Percentiles rank a stretch among this genome's conserved stretches.
Conservation (phyloP, 2,113 vertebrate genomes). For the Suncus etruscus region DNA sequence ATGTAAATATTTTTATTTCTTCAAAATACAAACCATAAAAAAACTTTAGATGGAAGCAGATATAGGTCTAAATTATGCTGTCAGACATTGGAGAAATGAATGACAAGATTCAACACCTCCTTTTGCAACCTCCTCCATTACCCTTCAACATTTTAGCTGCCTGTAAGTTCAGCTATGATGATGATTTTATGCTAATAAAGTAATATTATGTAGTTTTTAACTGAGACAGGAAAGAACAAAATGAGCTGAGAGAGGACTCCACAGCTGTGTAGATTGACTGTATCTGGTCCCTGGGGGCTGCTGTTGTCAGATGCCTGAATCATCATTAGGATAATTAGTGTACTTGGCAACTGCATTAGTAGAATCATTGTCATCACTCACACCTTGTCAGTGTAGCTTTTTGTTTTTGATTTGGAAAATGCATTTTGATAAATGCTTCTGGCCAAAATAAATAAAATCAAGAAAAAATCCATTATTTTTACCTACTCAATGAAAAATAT, state of each 20-base stretch:
- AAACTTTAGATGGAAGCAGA: not conserved
- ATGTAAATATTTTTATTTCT: not conserved
- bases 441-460: slow-evolving; percentile 50
- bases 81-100: slow-evolving; percentile 42
- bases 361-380: slow-evolving; percentile 71
- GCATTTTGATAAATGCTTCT: slow-evolving; percentile 55
- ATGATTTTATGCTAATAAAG: slow-evolving; percentile 78
- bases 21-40: not conserved
- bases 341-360: slow-evolving; percentile 70
- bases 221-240: slow-evolving; percentile 64
- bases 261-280: slow-evolving; percentile 72
- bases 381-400: slow-evolving; percentile 62
- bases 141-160: slow-evolving; percentile 44
- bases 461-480: slow-evolving; percentile 8
- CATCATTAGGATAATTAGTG: slow-evolving; percentile 77
- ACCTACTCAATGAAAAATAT: not conserved
- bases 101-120: not conserved
- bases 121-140: not conserved
- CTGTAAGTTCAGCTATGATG: slow-evolving; percentile 63
- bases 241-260: slow-evolving; percentile 58
- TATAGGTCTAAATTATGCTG: slow-evolving; percentile 9
- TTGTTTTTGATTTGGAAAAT: slow-evolving; percentile 45
- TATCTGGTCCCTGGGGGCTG: slow-evolving; percentile 63
- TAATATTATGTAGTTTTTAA: slow-evolving; percentile 70
- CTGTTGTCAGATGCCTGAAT: slow-evolving; percentile 69